Evolutionary conservation across 2,888 invertebrate genomes (phyloP), one percentile per base, ranked within the genome.

Genomic region (Gymnocheta viridis): DNA sequence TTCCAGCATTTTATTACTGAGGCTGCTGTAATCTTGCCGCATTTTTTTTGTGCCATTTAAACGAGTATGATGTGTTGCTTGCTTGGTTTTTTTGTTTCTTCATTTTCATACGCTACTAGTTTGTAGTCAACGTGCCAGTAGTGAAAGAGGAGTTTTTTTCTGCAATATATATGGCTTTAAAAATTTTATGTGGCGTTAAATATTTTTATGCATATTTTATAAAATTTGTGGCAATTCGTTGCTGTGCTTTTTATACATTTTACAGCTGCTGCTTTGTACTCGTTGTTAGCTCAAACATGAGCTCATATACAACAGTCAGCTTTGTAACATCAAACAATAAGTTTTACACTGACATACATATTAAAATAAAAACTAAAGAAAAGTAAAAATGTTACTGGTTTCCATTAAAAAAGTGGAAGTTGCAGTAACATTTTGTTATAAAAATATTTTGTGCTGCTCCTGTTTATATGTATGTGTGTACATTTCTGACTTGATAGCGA

Each of bases 101-200:
- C 17, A 6, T 51, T 80, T 77, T 76, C 49, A 54, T 77, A 66
- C 70, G 38, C 70, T 60, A 72, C 19, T 80, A 70, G 70, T 58
- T 77, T 62, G 56, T 35, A 64, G 54, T 62, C 51, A 76, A 64
- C 47, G 64, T 78, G 56, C 32, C 47, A 41, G 77, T 73, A 77
- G 67, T 73, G 60, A 35, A 47, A 35, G 24, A 51, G 32, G 44
- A 19, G n/a, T n/a, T 81, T 81, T 77, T 62, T 44, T 49, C 27
- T 32, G 60, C 35, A 69, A 67, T 60, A 77, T 77, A 72, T 58
- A 62, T 70, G 69, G 19, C 41, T 56, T 41, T 69, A 73, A 73
- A 49, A 82, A 85, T 78, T 85, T 85, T 85, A 85, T 85, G 82
- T 85, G 47, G 82, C 85, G 85, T 85, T 85, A 85, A 85, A 85